A percentile compares a stretch with the other conserved stretches of the same genome.
Evolutionary conservation across 1,140 invertebrate genomes (phyloP).

Genomic region (Cyclina sinensis): DNA sequence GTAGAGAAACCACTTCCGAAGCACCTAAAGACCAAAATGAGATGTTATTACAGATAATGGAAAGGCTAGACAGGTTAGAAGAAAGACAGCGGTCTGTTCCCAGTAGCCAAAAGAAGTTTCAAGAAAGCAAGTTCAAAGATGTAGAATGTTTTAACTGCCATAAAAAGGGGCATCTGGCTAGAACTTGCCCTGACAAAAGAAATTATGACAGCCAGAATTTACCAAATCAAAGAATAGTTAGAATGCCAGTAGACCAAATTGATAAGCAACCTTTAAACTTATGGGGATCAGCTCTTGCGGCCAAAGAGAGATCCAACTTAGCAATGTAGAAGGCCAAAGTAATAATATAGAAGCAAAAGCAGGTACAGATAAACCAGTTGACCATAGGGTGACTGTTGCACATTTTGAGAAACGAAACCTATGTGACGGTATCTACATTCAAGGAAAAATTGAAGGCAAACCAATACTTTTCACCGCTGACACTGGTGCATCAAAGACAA

Average conservation of each 20-base stretch:
- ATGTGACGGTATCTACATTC: not conserved
- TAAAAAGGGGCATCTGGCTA: not conserved
- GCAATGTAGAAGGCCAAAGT: not conserved
- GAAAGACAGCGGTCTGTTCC: not conserved
- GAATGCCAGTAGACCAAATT: not conserved
- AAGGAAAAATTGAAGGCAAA: not conserved
- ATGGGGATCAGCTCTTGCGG: not conserved
- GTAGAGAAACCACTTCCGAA: not conserved
- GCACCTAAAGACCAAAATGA: not conserved
- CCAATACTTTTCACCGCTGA: constrained; percentile 19
- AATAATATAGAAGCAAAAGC: not conserved
- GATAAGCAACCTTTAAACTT: not conserved
- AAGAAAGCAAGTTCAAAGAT: not conserved
- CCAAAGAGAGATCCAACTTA: not conserved
- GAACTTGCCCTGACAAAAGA: not conserved
- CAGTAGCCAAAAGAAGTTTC: not conserved
- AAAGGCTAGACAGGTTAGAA: not conserved
- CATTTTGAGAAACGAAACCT: not conserved
- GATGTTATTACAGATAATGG: not conserved
- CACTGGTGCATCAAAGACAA: constrained; percentile 32
- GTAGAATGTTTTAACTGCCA: not conserved
- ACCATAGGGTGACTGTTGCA: not conserved
- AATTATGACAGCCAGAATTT: not conserved
- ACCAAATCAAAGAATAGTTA: not conserved
- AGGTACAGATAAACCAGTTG: not conserved